These are phyloP conservation scores for Peromyscus leucopus DNA, from an alignment of 2,113 vertebrate genomes.

Conservation along the genomic window DNA sequence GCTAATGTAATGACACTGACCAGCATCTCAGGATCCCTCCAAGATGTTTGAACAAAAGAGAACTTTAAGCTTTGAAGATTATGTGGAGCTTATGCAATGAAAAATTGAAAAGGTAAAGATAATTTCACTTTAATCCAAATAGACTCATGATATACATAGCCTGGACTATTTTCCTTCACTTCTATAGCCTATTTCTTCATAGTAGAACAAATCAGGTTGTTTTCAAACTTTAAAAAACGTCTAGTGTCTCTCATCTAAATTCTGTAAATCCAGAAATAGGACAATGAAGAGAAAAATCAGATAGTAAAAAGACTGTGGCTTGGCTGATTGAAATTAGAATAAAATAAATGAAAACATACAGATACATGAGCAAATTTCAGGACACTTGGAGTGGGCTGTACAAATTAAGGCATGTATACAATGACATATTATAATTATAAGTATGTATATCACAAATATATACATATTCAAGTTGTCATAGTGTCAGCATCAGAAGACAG, in stretches of 20 bases:
- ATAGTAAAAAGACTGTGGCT: background rate
- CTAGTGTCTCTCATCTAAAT: background rate
- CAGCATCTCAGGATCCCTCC: background rate
- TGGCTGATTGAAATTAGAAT: background rate
- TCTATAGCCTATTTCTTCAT: background rate
- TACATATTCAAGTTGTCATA: background rate
- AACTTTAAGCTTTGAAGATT: background rate
- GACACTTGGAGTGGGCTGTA: background rate
- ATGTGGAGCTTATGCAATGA: background rate
- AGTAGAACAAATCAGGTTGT: background rate
- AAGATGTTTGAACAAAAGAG: background rate
- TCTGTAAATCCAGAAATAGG: background rate
- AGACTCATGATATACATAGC: too few species aligned
- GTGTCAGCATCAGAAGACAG: background rate
- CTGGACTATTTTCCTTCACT: background rate
- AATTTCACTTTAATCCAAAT: background rate
- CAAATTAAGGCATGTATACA: background rate
- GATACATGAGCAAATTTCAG: background rate
- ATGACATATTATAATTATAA: background rate
- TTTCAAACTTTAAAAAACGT: background rate
- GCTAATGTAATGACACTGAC: background rate
- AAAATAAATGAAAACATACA: background rate
- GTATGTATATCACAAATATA: background rate
- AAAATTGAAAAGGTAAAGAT: background rate
- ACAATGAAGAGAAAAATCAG: background rate